A percentile compares a stretch with the other conserved stretches of the same genome.
phyloP scores from a whole-genome alignment of 2,888 invertebrate genomes.

The Xylota sylvarum region DNA sequence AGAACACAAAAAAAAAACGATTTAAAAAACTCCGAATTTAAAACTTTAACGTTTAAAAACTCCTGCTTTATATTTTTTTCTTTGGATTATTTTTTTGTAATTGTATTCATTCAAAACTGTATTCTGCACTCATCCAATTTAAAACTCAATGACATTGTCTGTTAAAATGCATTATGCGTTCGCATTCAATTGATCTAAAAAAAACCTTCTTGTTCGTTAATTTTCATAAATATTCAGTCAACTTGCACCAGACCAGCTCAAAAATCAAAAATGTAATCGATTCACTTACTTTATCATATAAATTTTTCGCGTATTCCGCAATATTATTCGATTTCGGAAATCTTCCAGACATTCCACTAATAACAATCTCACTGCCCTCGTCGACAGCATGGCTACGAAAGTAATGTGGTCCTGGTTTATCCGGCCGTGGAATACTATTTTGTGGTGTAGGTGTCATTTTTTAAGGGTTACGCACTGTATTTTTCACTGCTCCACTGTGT shows the following conservation, averaged over 20 bases:
- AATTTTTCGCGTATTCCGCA: constrained; percentile 86
- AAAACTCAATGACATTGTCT: no score
- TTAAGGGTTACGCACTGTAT: not conserved
- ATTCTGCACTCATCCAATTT: no score
- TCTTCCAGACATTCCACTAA: constrained; percentile 86
- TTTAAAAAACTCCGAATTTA: no score
- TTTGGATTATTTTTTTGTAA: no score
- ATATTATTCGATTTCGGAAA: constrained; percentile 88
- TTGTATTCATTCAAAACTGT: no score
- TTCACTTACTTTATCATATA: constrained; percentile 85
- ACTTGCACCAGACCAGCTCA: not conserved
- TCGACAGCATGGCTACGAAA: constrained; percentile 68
- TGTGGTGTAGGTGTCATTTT: constrained; percentile 38
- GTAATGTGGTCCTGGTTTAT: constrained; percentile 44
- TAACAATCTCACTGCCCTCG: constrained; percentile 85
- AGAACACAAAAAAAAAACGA: no score
- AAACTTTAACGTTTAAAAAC: no score
- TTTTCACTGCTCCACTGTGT: not conserved
- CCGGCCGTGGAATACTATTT: constrained; percentile 25
- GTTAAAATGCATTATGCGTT: not conserved
- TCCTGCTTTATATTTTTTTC: no score
- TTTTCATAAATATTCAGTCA: not conserved
- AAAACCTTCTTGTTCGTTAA: not conserved
- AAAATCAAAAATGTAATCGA: not conserved
- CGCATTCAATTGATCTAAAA: not conserved